These are phyloP conservation scores for Mesorhabditis sp. DNA, from an alignment of 2,888 invertebrate species.

Conservation along the genomic window DNA sequence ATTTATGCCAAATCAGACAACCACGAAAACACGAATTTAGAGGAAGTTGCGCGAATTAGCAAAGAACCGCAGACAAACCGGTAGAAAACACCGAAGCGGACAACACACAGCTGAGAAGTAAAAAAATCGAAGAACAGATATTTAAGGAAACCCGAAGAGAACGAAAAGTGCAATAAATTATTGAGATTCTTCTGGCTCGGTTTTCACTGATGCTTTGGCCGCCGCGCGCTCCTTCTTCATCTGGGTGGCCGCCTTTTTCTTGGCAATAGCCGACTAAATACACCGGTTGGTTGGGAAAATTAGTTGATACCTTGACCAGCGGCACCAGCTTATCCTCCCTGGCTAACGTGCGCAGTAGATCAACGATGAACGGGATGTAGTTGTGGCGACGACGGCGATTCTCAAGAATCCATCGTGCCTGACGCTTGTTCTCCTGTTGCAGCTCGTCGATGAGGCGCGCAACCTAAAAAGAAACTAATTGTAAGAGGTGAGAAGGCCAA, in stretches of 20 bases:
- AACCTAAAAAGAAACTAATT: background rate
- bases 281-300: slow-evolving; percentile 66
- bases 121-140: no score
- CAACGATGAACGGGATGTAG: slow-evolving; percentile 92
- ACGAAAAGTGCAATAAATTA: no score
- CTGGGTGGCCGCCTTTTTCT: background rate
- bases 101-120: no score
- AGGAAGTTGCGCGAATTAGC: no score
- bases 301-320: slow-evolving; percentile 69
- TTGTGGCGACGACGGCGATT: slow-evolving; percentile 91
- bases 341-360: slow-evolving; percentile 83
- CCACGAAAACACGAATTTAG: no score
- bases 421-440: slow-evolving; percentile 5
- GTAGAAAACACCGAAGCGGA: no score
- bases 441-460: slow-evolving; percentile 17
- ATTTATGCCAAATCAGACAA: no score
- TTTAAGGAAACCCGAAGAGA: no score
- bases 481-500: no score
- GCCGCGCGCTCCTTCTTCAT: background rate
- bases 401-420: slow-evolving; percentile 63
- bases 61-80: no score
- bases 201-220: background rate
- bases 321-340: slow-evolving; percentile 83
- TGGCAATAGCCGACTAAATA: background rate
- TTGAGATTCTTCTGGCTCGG: no score